These are phyloP conservation scores for Mareca strepera DNA, from an alignment of 2,797 vertebrate genomes.

Conservation along the genomic window DNA sequence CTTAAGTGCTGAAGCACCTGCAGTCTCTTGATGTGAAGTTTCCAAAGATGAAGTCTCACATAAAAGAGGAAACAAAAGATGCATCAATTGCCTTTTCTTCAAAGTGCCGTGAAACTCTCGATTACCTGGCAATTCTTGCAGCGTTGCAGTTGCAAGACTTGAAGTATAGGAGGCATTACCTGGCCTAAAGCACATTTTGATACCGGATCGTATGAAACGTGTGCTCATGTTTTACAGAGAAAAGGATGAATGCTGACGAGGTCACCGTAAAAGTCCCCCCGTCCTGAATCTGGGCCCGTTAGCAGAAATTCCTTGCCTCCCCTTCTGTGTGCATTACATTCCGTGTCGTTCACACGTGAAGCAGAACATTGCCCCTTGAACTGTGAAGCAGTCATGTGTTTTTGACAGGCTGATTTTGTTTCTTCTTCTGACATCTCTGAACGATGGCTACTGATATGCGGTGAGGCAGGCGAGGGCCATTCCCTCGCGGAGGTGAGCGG, in stretches of 20 bases:
- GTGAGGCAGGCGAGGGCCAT: not conserved
- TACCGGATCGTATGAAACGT: not conserved
- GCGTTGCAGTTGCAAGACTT: not conserved
- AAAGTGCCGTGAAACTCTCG: not conserved
- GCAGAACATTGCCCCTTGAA: not conserved
- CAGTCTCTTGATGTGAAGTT: not conserved
- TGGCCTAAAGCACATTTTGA: not conserved
- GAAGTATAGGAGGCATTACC: not conserved
- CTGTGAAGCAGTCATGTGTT: not conserved
- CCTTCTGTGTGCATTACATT: rapidly evolving
- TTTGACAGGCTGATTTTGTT: not conserved
- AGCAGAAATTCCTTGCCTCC: not conserved
- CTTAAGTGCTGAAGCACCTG: not conserved
- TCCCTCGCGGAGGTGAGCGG: not conserved
- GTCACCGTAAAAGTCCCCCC: rapidly evolving
- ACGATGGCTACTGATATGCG: not conserved
- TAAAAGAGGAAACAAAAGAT: not conserved
- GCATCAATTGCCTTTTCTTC: not conserved
- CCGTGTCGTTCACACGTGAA: rapidly evolving
- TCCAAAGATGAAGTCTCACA: not conserved
- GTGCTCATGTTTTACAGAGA: not conserved
- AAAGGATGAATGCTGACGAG: rapidly evolving
- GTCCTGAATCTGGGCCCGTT: not conserved
- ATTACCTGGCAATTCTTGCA: not conserved
- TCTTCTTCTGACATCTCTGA: not conserved